Evolutionary conservation across 2,888 invertebrate species (phyloP).

Genomic region (Cyclophora albipunctata): DNA sequence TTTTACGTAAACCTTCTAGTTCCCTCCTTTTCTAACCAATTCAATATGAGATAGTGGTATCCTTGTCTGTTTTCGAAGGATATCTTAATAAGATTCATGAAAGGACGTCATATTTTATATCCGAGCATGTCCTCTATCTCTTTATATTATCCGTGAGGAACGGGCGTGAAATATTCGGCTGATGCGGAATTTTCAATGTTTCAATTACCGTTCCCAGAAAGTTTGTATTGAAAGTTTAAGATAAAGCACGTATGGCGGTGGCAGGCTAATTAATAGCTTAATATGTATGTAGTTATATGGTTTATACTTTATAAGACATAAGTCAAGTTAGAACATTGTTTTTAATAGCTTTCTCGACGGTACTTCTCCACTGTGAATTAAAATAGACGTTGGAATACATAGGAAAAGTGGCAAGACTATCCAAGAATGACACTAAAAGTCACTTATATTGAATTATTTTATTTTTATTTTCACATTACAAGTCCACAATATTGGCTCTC

Average conservation of each 20-base stretch:
- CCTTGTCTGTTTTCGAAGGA: constrained; percentile 76
- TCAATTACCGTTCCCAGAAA: constrained; percentile 62
- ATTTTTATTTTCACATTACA: too few relatives aligned
- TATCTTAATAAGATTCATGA: constrained; percentile 90
- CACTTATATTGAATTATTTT: too few relatives aligned
- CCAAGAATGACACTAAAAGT: too few relatives aligned
- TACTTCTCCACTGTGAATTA: too few relatives aligned
- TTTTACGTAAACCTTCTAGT: constrained; percentile 67
- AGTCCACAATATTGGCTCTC: too few relatives aligned
- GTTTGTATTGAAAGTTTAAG: constrained; percentile 44
- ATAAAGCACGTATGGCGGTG: constrained; percentile 20
- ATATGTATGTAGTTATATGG: constrained; percentile 5
- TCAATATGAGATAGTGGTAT: constrained; percentile 30
- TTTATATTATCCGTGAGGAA: constrained; percentile 73
- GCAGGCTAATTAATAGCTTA: not conserved
- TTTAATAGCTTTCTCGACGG: too few relatives aligned
- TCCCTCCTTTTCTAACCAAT: constrained; percentile 30
- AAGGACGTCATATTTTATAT: constrained; percentile 89
- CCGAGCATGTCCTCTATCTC: constrained; percentile 78
- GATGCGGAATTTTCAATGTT: constrained; percentile 73
- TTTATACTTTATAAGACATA: not conserved
- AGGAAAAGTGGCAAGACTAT: too few relatives aligned
- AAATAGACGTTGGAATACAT: too few relatives aligned
- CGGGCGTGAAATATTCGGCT: constrained; percentile 71
- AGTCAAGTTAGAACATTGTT: too few relatives aligned